A percentile compares a stretch with the other conserved stretches of the same genome.
phyloP scores from a whole-genome alignment of 2,888 invertebrate genomes.

The Drosophila paramelanica region DNA sequence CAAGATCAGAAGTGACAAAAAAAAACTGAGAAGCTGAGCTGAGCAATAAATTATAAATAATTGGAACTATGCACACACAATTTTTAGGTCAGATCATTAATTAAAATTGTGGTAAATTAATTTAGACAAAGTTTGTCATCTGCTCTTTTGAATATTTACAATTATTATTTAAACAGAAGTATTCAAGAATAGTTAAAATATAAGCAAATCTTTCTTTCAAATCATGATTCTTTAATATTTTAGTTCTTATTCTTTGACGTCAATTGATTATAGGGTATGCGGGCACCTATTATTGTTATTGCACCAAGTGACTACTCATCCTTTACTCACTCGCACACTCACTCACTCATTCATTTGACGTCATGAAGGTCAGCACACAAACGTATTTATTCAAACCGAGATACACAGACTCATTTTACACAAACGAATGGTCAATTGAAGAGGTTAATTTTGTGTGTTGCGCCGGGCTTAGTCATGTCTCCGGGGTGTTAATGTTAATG shows the following conservation, averaged over 20 bases:
- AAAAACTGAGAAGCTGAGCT: too few species aligned
- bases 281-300: background rate
- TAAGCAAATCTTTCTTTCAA: too few species aligned
- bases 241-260: background rate
- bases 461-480: conserved; percentile 66
- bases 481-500: conserved; percentile 69
- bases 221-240: too few species aligned
- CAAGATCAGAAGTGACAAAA: too few species aligned
- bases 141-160: too few species aligned
- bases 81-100: too few species aligned
- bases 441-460: conserved; percentile 69
- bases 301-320: background rate
- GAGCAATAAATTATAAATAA: too few species aligned
- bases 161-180: too few species aligned
- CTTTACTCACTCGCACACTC: background rate
- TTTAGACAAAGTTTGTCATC: too few species aligned
- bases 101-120: too few species aligned
- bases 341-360: conserved; percentile 31
- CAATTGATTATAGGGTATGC: conserved; percentile 3
- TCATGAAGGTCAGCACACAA: conserved; percentile 68
- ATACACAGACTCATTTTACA: conserved; percentile 22
- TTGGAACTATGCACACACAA: too few species aligned
- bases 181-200: too few species aligned
- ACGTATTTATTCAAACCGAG: conserved; percentile 6
- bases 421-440: conserved; percentile 67